Conservation (phyloP, 2,888 invertebrate genomes). For the Sphinx pinastri region DNA sequence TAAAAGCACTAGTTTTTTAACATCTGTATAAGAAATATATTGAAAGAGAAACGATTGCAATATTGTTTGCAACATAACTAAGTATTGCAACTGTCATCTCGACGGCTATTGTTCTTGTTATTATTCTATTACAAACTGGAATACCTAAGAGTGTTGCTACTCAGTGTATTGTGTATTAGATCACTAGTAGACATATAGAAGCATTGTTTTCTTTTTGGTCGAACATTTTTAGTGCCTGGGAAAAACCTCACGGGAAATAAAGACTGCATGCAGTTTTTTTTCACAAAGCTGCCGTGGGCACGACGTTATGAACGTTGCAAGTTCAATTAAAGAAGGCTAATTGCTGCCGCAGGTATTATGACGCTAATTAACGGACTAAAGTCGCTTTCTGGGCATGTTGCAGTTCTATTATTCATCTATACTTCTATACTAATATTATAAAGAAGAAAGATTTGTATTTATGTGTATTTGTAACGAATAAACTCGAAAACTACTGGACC, state of each 20-base stretch:
- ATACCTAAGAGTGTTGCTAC: background rate
- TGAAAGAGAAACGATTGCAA: background rate
- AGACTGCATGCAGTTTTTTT: background rate
- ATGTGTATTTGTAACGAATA: no score
- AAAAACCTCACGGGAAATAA: conserved; percentile 6
- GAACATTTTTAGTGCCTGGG: background rate
- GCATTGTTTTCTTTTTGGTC: background rate
- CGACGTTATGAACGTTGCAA: background rate
- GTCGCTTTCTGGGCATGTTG: background rate
- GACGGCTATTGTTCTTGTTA: background rate
- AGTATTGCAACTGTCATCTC: background rate
- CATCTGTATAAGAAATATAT: no score
- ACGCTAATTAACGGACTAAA: background rate
- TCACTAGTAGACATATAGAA: background rate
- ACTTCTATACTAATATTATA: no score
- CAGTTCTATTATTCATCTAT: background rate
- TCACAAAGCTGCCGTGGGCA: background rate
- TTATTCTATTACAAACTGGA: background rate
- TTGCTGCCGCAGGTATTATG: conserved; percentile 6
- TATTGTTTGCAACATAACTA: background rate
- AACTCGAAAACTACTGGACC: no score
- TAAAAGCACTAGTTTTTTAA: no score
- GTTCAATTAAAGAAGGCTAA: conserved; percentile 4
- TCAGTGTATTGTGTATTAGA: conserved; percentile 5
- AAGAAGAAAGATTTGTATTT: no score